Percentiles rank a stretch among this genome's conserved stretches.
These are phyloP conservation scores for Rutilus rutilus DNA, from an alignment of 2,113 vertebrate species.

Conservation along the genomic window DNA sequence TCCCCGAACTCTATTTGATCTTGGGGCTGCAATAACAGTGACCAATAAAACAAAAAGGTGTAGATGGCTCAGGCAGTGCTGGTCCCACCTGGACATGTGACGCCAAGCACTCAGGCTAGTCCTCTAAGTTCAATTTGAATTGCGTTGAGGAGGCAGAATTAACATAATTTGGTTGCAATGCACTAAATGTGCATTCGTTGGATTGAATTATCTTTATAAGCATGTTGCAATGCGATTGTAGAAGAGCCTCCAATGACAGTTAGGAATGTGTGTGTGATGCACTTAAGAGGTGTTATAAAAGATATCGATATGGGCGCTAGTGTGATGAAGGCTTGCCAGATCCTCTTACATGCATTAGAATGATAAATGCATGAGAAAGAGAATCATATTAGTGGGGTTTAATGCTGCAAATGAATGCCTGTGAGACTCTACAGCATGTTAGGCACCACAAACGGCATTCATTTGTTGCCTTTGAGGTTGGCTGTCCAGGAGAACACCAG, in stretches of 20 bases:
- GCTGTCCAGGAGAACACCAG: conserved; percentile 80
- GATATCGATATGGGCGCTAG: not conserved
- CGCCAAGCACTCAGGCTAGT: conserved; percentile 65
- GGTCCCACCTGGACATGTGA: conserved; percentile 81
- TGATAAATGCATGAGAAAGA: not conserved
- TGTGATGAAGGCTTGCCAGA: conserved; percentile 4
- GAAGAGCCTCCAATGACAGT: conserved; percentile 9
- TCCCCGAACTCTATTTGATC: conserved; percentile 74
- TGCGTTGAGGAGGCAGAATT: not conserved
- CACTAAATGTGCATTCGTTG: not conserved
- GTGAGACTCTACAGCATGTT: not conserved
- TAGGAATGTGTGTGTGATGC: conserved; percentile 35
- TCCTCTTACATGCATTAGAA: conserved; percentile 11
- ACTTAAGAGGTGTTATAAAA: not conserved
- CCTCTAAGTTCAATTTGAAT: not conserved
- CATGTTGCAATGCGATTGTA: conserved; percentile 10
- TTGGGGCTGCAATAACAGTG: conserved; percentile 74
- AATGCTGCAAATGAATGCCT: conserved; percentile 50
- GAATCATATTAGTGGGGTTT: conserved; percentile 24
- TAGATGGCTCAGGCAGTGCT: conserved; percentile 74
- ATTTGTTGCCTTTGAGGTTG: conserved; percentile 66
- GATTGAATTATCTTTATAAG: not conserved
- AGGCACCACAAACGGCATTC: conserved; percentile 41
- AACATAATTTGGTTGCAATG: conserved; percentile 2
- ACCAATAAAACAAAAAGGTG: conserved; percentile 78